Conservation (phyloP, 2,113 vertebrate species). For the Carassius gibelio region DNA sequence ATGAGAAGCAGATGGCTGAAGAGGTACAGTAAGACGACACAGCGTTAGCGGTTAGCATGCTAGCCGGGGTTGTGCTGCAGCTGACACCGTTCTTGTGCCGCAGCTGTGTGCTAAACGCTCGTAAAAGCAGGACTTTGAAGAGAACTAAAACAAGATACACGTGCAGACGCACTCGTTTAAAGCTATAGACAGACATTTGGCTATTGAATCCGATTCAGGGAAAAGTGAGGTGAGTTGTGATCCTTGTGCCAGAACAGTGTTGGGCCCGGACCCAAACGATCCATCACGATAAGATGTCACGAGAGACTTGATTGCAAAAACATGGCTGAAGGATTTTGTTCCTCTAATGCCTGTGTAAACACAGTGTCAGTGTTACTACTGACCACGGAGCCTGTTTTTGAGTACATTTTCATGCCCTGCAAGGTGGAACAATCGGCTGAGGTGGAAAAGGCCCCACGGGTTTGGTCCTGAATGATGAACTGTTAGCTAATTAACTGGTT, state of each 20-base stretch:
- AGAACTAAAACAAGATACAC: neutral
- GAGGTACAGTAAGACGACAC: slow-evolving; percentile 39
- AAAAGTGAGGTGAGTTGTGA: slow-evolving; percentile 38
- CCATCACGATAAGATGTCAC: slow-evolving; percentile 41
- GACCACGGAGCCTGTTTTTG: neutral
- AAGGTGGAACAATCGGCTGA: neutral
- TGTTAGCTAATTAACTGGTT: slow-evolving; percentile 38
- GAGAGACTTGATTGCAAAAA: slow-evolving; percentile 36
- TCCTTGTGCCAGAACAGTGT: slow-evolving; percentile 28
- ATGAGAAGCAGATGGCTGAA: slow-evolving; percentile 56
- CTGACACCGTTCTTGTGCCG: slow-evolving; percentile 16
- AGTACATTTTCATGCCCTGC: neutral
- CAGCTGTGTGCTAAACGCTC: slow-evolving; percentile 9
- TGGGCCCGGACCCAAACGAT: slow-evolving; percentile 37
- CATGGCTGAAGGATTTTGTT: slow-evolving; percentile 16
- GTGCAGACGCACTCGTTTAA: neutral
- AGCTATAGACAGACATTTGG: neutral
- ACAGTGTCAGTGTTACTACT: neutral
- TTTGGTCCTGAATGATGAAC: neutral
- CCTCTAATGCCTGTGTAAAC: slow-evolving; percentile 28
- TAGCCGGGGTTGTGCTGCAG: slow-evolving; percentile 18
- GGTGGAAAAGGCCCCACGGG: neutral
- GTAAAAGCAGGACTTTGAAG: slow-evolving; percentile 34
- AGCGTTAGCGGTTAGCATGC: slow-evolving; percentile 24
- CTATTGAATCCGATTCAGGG: neutral